Conservation (phyloP, 2,888 invertebrate species). For the Schrankia costaestrigalis region DNA sequence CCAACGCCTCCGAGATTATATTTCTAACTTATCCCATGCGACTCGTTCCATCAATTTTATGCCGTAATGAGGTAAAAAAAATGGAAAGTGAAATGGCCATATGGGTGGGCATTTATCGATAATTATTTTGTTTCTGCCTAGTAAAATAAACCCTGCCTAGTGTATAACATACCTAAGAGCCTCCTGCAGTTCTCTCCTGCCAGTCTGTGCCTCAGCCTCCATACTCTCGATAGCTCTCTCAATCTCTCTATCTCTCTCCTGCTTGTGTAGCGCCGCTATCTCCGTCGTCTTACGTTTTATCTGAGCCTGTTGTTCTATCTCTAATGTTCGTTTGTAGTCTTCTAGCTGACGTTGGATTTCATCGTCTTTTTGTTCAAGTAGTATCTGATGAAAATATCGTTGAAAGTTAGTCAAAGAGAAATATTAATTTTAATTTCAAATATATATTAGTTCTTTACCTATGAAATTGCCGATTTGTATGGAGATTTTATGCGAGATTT, state of each 20-base stretch:
- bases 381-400: constrained; percentile 38
- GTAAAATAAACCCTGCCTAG: neutral
- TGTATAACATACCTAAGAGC: constrained; percentile 60
- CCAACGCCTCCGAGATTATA: too few species aligned
- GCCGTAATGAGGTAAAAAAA: too few species aligned
- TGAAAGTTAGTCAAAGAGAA: too few species aligned
- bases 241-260: constrained; percentile 89
- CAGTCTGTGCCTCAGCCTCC: constrained; percentile 83
- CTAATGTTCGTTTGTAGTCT: constrained; percentile 82
- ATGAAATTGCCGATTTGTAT: too few species aligned
- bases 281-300: constrained; percentile 84
- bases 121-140: too few species aligned
- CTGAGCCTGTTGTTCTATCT: constrained; percentile 80
- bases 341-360: constrained; percentile 82
- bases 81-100: too few species aligned
- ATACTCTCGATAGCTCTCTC: constrained; percentile 86
- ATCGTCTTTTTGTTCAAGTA: constrained; percentile 80
- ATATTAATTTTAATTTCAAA: too few species aligned
- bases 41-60: too few species aligned
- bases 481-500: too few species aligned
- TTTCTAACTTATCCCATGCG: too few species aligned
- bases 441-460: too few species aligned
- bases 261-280: constrained; percentile 85
- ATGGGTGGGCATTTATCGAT: too few species aligned
- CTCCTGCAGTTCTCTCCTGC: constrained; percentile 82